These are phyloP conservation scores for Synodontis membranacea DNA, from an alignment of 2,113 vertebrate species.

Conservation along the genomic window DNA sequence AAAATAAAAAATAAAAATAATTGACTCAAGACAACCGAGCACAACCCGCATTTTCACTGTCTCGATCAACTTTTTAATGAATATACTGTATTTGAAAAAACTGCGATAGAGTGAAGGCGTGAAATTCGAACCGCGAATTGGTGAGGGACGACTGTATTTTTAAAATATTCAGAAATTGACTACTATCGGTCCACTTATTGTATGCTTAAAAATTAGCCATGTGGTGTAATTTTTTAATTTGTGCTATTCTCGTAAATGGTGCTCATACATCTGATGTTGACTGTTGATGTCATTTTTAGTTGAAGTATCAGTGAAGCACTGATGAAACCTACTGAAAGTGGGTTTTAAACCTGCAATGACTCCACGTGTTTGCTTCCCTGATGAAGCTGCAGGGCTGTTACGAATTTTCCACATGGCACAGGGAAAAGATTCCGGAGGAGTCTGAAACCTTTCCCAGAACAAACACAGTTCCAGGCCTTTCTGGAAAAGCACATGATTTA, in stretches of 20 bases:
- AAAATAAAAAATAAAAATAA: too few relatives aligned
- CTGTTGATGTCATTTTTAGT: background rate
- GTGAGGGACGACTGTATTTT: too few relatives aligned
- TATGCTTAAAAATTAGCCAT: background rate
- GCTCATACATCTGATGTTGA: background rate
- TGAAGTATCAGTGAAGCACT: background rate
- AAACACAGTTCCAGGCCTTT: background rate
- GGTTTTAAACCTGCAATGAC: background rate
- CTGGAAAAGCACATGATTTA: background rate
- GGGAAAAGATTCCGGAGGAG: background rate
- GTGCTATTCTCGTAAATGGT: background rate
- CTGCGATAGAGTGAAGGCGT: too few relatives aligned
- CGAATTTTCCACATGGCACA: background rate
- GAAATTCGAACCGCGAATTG: too few relatives aligned
- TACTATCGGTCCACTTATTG: background rate
- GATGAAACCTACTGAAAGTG: background rate
- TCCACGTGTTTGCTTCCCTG: background rate
- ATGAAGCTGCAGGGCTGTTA: background rate
- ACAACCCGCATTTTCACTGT: too few relatives aligned
- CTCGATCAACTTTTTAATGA: too few relatives aligned
- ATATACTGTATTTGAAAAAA: too few relatives aligned
- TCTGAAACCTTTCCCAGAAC: constrained; percentile 35
- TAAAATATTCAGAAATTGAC: background rate
- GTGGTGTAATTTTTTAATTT: background rate
- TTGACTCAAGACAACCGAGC: too few relatives aligned